Percentiles rank a stretch among this genome's conserved stretches.
Conservation (phyloP, 2,797 vertebrate species). For the Pyrrhura leucotis region DNA sequence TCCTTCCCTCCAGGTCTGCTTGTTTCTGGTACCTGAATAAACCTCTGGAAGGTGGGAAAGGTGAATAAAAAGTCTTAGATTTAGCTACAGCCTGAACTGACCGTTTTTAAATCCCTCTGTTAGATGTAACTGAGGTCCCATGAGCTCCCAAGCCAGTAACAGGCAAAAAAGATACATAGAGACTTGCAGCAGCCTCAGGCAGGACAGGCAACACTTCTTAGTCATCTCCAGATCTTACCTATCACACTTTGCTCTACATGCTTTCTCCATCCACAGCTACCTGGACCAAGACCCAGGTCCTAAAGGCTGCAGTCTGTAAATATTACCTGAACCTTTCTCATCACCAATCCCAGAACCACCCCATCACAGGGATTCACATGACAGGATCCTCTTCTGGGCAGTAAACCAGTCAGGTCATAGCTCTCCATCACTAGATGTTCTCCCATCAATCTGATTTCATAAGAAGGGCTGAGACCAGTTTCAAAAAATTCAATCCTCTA, state of each 20-base stretch:
- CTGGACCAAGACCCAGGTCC: background rate
- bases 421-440: background rate
- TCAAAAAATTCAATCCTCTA: background rate
- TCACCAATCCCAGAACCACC: background rate
- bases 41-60: background rate
- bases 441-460: background rate
- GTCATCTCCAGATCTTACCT: background rate
- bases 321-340: background rate
- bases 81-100: background rate
- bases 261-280: background rate
- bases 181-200: background rate
- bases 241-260: background rate
- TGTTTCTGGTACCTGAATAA: background rate
- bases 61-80: background rate
- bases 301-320: background rate
- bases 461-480: background rate
- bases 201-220: background rate
- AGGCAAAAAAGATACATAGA: background rate
- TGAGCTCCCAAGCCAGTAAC: background rate
- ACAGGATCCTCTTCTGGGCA: background rate
- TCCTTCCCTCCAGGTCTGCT: background rate
- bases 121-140: background rate
- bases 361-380: background rate
- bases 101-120: background rate
- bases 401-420: rapidly evolving